phyloP scores from a whole-genome alignment of 2,797 vertebrate species.

The Anas acuta region DNA sequence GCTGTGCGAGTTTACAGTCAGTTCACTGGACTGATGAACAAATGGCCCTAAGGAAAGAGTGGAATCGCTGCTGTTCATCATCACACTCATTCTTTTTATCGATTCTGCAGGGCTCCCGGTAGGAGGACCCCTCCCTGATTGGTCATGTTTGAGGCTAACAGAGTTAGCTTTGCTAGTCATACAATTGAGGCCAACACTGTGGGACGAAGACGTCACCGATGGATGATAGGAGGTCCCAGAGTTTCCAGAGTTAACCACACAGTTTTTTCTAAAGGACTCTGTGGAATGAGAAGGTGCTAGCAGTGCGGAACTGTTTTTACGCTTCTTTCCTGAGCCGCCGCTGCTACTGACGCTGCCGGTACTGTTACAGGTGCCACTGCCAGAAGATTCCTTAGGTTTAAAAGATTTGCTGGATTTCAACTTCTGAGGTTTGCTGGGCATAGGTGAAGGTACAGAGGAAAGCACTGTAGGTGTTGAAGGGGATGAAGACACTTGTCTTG shows the following conservation, averaged over 20 bases:
- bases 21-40: slow-evolving; percentile 86
- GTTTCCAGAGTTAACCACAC: slow-evolving; percentile 85
- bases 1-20: slow-evolving; percentile 80
- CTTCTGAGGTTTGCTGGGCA: slow-evolving; percentile 94
- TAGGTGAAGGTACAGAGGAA: slow-evolving; percentile 89
- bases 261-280: slow-evolving; percentile 93
- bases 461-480: slow-evolving; percentile 96
- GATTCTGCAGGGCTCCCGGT: slow-evolving; percentile 92
- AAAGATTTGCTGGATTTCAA: slow-evolving; percentile 91
- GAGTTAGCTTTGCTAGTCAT: slow-evolving; percentile 88
- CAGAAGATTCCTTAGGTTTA: slow-evolving; percentile 89
- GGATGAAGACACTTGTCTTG: slow-evolving; percentile 96
- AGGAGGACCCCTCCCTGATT: slow-evolving; percentile 86
- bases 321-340: slow-evolving; percentile 93
- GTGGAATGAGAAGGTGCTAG: slow-evolving; percentile 85
- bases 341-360: slow-evolving; percentile 81
- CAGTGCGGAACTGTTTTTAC: slow-evolving; percentile 91
- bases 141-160: slow-evolving; percentile 89
- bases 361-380: slow-evolving; percentile 81
- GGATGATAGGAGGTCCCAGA: slow-evolving; percentile 90
- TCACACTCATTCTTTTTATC: slow-evolving; percentile 98
- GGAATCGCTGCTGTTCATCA: slow-evolving; percentile 98
- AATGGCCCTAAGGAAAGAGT: slow-evolving; percentile 97
- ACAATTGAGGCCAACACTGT: slow-evolving; percentile 89
- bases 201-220: slow-evolving; percentile 85